These are phyloP conservation scores for Tokudaia tokunoshimensis DNA, from an alignment of 2,797 vertebrate genomes.

Conservation along the genomic window DNA sequence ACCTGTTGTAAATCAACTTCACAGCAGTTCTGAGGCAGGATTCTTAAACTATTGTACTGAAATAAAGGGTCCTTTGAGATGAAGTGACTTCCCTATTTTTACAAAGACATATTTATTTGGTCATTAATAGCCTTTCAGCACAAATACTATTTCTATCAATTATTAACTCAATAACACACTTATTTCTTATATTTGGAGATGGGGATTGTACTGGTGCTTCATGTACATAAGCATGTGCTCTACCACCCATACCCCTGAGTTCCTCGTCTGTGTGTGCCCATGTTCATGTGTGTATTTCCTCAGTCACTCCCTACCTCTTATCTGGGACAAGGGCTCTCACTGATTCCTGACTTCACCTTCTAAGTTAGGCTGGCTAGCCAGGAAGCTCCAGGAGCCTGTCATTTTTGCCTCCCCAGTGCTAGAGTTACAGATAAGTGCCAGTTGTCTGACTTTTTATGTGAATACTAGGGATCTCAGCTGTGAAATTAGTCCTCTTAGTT, in stretches of 20 bases:
- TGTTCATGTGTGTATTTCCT: not conserved
- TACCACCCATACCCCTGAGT: not conserved
- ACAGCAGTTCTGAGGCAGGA: not conserved
- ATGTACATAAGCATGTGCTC: not conserved
- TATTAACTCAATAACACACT: not conserved
- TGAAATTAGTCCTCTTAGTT: not conserved
- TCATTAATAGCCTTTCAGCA: slow-evolving; percentile 10
- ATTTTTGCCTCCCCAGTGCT: not conserved
- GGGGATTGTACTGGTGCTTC: not conserved
- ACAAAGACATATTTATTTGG: not conserved
- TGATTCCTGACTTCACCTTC: not conserved
- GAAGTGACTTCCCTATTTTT: slow-evolving; percentile 22
- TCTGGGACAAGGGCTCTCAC: not conserved
- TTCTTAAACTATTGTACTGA: not conserved
- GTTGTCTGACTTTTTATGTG: not conserved
- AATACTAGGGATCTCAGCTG: not conserved
- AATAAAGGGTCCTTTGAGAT: slow-evolving; percentile 41
- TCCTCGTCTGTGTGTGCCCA: not conserved
- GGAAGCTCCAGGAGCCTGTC: not conserved
- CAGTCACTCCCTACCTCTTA: not conserved
- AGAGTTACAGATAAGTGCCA: not conserved
- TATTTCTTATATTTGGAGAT: not conserved
- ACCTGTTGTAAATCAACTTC: not conserved
- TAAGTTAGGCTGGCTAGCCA: not conserved
- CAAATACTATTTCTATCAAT: not conserved